Conservation (phyloP, 2,113 vertebrate species). For the Actinemys pallida region DNA sequence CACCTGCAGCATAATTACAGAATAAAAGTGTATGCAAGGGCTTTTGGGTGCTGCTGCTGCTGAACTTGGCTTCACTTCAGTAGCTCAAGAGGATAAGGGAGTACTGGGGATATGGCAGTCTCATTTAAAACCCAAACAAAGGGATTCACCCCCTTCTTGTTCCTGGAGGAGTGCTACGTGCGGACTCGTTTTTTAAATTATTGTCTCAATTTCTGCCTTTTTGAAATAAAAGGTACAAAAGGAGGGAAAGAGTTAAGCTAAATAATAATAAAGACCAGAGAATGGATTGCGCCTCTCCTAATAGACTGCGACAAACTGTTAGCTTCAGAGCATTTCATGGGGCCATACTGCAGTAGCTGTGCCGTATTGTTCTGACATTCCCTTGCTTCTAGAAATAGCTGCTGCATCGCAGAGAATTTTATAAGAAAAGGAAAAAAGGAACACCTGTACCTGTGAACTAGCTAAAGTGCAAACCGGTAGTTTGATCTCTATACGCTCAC, state of each 20-base stretch:
- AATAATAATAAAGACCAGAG: slow-evolving; percentile 11
- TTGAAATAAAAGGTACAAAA: neutral
- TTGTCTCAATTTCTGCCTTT: neutral
- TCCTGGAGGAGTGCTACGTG: neutral
- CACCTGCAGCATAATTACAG: slow-evolving; percentile 31
- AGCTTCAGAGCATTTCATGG: neutral
- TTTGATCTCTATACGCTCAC: rapidly evolving
- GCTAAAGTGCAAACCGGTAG: neutral
- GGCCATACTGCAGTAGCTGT: neutral
- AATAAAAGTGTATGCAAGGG: slow-evolving; percentile 18
- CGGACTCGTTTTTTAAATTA: neutral
- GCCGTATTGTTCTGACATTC: neutral
- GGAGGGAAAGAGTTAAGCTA: slow-evolving; percentile 56
- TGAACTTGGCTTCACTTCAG: rapidly evolving
- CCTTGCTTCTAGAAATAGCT: neutral
- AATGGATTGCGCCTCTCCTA: slow-evolving; percentile 59
- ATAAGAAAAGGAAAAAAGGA: neutral
- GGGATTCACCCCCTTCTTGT: neutral
- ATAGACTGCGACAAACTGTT: slow-evolving; percentile 60
- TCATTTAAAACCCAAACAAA: neutral
- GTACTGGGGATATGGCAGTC: rapidly evolving
- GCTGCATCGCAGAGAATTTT: neutral
- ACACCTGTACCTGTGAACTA: neutral
- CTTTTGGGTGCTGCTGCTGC: neutral
- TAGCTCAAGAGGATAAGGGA: no score